These are phyloP conservation scores for Atlantisia rogersi DNA, from an alignment of 2,113 vertebrate species.

Conservation along the genomic window DNA sequence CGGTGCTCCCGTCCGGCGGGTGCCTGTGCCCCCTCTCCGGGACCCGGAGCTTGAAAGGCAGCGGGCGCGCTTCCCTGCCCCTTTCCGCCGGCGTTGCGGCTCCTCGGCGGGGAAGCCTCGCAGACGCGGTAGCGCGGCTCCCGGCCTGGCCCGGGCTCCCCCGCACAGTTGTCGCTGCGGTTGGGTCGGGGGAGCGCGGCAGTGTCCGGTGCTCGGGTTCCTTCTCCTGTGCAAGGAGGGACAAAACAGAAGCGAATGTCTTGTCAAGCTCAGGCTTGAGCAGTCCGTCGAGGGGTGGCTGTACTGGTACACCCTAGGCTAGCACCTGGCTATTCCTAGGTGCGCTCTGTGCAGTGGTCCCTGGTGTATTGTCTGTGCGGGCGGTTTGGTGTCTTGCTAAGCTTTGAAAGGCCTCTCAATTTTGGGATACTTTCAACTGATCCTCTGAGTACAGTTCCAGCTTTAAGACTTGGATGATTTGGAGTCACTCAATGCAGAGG, in stretches of 20 bases:
- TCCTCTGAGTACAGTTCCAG: neutral
- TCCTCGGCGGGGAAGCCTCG: neutral
- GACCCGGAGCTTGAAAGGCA: no score
- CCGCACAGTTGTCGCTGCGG: neutral
- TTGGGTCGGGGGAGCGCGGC: neutral
- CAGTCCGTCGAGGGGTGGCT: fast-evolving
- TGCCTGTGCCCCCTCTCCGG: no score
- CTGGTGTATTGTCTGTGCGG: fast-evolving
- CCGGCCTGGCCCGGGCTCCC: neutral
- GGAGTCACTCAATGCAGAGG: no score
- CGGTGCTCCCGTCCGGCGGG: no score
- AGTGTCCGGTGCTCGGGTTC: neutral
- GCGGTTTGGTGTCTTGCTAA: fast-evolving
- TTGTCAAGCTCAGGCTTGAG: neutral
- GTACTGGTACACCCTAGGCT: fast-evolving
- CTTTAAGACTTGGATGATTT: neutral
- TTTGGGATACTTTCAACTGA: neutral
- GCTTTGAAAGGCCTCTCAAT: neutral
- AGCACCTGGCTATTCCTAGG: fast-evolving
- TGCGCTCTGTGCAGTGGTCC: no score
- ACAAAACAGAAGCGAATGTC: fast-evolving
- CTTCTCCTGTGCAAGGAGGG: fast-evolving
- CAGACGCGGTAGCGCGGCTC: neutral
- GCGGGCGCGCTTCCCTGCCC: fast-evolving
- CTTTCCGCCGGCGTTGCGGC: neutral